Evolutionary conservation across 2,888 invertebrate species (phyloP), one percentile per base, ranked within the genome.

Genomic region (Epinotia bilunana): DNA sequence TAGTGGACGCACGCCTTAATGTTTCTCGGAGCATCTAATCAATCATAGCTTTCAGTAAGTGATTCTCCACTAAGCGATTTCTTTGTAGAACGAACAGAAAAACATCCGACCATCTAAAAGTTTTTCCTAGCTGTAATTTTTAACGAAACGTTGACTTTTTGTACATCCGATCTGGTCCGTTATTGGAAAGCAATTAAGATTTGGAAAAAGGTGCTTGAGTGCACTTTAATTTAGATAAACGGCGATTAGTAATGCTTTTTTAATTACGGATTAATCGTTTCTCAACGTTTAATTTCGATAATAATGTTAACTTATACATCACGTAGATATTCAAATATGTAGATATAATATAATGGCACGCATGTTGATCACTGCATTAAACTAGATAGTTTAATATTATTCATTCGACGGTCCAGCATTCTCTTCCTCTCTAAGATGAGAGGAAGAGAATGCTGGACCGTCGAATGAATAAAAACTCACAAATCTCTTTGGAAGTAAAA

Each of bases 221-320:
- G 1, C 67, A 18, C 16, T 68, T 55, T 39, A 68, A 20, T 43
- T 68, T 58, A 58, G 58, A 68, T 68, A 68, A 68, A 43, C 43
- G 11, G 43, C 58, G 43, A 68, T 68, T 58, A 68, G 13, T 68
- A 68, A 68, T 68, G 43, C 23, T 43, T 68, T 58, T 68, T 58
- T 58, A 68, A 68, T 68, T 20, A 20, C 5, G 16, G 57, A 43
- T 43, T 68, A 43, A 68, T 57, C 16, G 68, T 39, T 68, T 39
- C 20, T 57, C 39, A 57, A 58, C 43, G 20, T 39, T 13, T 43
- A 12, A 13, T n/a, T 53, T 49, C 13, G 39, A 58, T 68, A 39
- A 58, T 23, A 53, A 61, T 49, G 18, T 9, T 4, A 68, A 63
- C 20, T 63, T 7, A 39, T 18, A 43, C 43, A 18, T n/a, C 28